Percentiles rank a stretch among this genome's conserved stretches.
These are phyloP conservation scores for Idris sp. DNA, from an alignment of 1,140 invertebrate genomes.

Conservation along the genomic window DNA sequence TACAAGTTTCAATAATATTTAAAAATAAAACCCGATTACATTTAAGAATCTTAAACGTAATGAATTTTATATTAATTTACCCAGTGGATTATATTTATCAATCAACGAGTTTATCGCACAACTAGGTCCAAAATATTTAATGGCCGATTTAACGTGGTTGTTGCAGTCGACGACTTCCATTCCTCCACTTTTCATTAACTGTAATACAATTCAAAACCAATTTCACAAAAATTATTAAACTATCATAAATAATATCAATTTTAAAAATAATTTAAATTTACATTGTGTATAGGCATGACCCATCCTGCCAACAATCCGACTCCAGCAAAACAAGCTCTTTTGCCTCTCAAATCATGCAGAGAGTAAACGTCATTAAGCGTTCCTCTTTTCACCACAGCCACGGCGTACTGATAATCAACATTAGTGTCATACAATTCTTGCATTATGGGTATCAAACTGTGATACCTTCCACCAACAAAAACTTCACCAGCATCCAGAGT, in stretches of 20 bases:
- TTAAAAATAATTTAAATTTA: no score
- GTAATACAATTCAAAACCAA: constrained; percentile 48
- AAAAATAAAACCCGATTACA: no score
- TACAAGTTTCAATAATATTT: no score
- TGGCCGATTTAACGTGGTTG: constrained; percentile 96
- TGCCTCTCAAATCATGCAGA: constrained; percentile 85
- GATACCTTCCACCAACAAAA: constrained; percentile 93
- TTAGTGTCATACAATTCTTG: constrained; percentile 84
- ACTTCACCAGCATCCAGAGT: constrained; percentile 95
- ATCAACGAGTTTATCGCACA: constrained; percentile 95
- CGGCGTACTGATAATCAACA: constrained; percentile 85
- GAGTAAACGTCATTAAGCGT: constrained; percentile 81
- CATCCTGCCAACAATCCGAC: constrained; percentile 95
- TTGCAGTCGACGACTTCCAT: constrained; percentile 95
- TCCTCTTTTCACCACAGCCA: constrained; percentile 89
- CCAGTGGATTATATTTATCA: constrained; percentile 96
- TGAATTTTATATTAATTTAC: constrained; percentile 73
- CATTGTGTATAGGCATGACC: constrained; percentile 89
- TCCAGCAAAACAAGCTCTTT: constrained; percentile 92
- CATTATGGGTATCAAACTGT: constrained; percentile 94
- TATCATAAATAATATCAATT: no score
- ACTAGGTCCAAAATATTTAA: constrained; percentile 92
- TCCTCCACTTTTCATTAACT: constrained; percentile 89
- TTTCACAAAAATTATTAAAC: no score
- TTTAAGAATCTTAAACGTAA: no score